Percentiles rank a stretch among this genome's conserved stretches.
Evolutionary conservation across 1,140 invertebrate genomes (phyloP).

Genomic region (Neodiprion virginianus): DNA sequence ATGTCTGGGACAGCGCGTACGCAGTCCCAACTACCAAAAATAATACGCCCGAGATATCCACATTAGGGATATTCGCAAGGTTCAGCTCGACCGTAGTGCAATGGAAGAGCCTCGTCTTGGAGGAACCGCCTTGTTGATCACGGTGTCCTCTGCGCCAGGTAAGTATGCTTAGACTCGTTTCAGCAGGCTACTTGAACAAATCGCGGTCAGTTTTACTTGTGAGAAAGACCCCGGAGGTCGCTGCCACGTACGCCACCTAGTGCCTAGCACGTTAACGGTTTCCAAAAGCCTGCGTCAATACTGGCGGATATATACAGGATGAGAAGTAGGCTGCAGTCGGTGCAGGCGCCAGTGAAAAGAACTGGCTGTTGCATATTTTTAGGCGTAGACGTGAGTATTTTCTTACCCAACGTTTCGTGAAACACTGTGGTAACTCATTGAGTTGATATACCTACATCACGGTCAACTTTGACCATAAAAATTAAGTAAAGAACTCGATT

Average conservation of each 20-base stretch:
- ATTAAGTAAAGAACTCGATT: too few relatives aligned
- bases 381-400: too few relatives aligned
- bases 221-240: neutral
- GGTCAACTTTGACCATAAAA: too few relatives aligned
- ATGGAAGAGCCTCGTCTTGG: slow-evolving; percentile 71
- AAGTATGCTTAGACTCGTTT: slow-evolving; percentile 54
- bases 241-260: neutral
- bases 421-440: too few relatives aligned
- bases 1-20: slow-evolving; percentile 58
- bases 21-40: slow-evolving; percentile 72
- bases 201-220: neutral
- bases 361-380: too few relatives aligned
- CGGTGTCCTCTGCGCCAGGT: slow-evolving; percentile 67
- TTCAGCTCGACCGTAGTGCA: slow-evolving; percentile 73
- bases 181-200: neutral
- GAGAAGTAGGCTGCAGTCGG: too few relatives aligned
- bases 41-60: slow-evolving; percentile 70
- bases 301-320: too few relatives aligned
- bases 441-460: too few relatives aligned
- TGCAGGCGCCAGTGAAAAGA: too few relatives aligned
- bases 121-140: slow-evolving; percentile 72
- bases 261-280: neutral
- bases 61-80: slow-evolving; percentile 74
- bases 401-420: too few relatives aligned
- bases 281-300: too few relatives aligned